Conservation (phyloP, 2,888 invertebrate species). For the Spialia ferax region DNA sequence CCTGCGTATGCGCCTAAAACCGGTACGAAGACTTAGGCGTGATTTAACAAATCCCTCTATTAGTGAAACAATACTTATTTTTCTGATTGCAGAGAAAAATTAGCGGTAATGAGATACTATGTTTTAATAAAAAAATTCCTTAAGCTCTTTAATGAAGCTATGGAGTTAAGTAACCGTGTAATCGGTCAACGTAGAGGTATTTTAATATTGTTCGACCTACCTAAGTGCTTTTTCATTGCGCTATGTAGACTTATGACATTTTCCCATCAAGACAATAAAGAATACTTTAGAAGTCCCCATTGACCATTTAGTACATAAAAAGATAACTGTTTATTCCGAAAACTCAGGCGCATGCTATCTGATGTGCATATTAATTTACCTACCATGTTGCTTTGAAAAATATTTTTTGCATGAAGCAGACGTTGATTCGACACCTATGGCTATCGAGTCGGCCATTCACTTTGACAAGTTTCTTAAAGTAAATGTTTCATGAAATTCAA, state of each 20-base stretch:
- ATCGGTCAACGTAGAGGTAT: not conserved
- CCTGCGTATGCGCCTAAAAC: slow-evolving; percentile 71
- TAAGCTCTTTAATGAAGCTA: not conserved
- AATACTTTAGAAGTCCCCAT: slow-evolving; percentile 47
- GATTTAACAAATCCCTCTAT: slow-evolving; percentile 74
- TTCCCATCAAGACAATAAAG: slow-evolving; percentile 43
- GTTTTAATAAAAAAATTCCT: slow-evolving; percentile 9
- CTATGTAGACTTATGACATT: not conserved
- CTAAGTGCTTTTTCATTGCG: not conserved
- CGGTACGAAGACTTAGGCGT: slow-evolving; percentile 75
- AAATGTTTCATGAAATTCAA: slow-evolving; percentile 52
- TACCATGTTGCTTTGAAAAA: slow-evolving; percentile 41
- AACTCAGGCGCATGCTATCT: slow-evolving; percentile 46
- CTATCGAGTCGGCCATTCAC: slow-evolving; percentile 48
- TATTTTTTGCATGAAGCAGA: slow-evolving; percentile 42
- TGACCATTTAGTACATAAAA: slow-evolving; percentile 44
- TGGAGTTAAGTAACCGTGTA: not conserved
- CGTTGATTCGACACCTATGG: slow-evolving; percentile 40
- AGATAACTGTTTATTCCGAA: slow-evolving; percentile 61
- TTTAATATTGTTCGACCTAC: not conserved
- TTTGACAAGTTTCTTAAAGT: slow-evolving; percentile 50
- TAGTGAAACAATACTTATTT: slow-evolving; percentile 71
- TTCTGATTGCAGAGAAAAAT: slow-evolving; percentile 47
- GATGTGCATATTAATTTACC: slow-evolving; percentile 49
- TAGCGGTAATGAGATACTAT: slow-evolving; percentile 7